These are phyloP conservation scores for Harpegnathos saltator DNA, from an alignment of 1,140 invertebrate genomes.

Conservation along the genomic window DNA sequence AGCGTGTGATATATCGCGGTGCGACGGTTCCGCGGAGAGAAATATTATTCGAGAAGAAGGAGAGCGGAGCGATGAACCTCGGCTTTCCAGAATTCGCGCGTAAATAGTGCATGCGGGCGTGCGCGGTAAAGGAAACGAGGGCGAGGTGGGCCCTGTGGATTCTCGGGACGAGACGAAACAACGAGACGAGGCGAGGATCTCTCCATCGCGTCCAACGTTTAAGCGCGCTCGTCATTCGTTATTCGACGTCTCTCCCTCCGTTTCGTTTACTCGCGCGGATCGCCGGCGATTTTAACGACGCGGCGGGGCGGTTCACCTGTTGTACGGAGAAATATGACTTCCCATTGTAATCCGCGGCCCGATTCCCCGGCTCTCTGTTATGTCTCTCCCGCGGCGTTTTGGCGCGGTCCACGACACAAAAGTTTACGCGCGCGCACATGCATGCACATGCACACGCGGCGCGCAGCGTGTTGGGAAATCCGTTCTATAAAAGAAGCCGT, in stretches of 20 bases:
- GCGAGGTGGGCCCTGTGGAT: constrained; percentile 6
- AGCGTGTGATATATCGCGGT: constrained; percentile 45
- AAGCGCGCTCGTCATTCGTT: neutral
- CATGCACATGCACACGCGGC: neutral
- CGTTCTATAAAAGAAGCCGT: constrained; percentile 70
- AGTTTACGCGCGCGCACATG: neutral
- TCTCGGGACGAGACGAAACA: neutral
- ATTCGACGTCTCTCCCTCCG: neutral
- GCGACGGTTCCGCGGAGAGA: constrained; percentile 55
- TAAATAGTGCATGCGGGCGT: constrained; percentile 12
- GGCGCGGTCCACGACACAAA: neutral
- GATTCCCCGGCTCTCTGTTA: neutral
- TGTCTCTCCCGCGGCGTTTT: neutral
- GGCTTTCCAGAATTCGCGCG: constrained; percentile 28
- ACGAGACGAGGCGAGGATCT: too few species aligned
- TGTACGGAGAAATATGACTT: constrained; percentile 8
- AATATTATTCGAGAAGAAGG: constrained; percentile 29
- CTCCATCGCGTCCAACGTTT: too few species aligned
- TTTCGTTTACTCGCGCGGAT: neutral
- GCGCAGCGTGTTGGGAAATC: constrained; percentile 67
- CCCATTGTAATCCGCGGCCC: neutral
- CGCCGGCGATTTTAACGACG: neutral
- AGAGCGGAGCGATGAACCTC: neutral
- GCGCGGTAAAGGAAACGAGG: neutral
- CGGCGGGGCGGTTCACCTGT: neutral